Conservation (phyloP, 2,888 invertebrate genomes). For the Drosophila subquinaria region DNA sequence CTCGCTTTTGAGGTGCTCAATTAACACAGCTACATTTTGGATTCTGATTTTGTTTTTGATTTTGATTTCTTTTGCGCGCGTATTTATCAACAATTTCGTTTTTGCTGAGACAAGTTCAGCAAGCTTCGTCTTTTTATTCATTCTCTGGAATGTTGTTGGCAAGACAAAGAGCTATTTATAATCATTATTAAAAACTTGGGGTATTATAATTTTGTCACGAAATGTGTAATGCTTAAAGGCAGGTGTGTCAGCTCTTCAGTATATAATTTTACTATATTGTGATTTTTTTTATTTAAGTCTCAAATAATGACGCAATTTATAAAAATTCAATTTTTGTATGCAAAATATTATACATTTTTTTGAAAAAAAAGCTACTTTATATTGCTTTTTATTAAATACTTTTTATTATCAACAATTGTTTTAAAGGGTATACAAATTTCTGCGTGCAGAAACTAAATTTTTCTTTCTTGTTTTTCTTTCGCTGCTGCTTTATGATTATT, state of each 20-base stretch:
- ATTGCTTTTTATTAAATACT: background rate
- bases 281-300: background rate
- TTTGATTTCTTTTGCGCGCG: conserved; percentile 37
- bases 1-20: conserved; percentile 63
- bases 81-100: conserved; percentile 61
- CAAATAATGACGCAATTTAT: background rate
- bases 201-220: conserved; percentile 9
- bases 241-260: background rate
- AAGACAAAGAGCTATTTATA: conserved; percentile 49
- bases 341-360: no score
- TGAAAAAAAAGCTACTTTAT: background rate
- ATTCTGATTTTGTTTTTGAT: conserved; percentile 18
- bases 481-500: conserved; percentile 40
- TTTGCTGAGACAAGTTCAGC: conserved; percentile 68
- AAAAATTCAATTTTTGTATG: background rate
- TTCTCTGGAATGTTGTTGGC: conserved; percentile 62
- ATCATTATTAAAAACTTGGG: background rate
- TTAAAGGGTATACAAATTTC: background rate
- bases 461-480: background rate
- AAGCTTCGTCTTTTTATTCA: conserved; percentile 51
- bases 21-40: conserved; percentile 60
- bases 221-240: background rate
- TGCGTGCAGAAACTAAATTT: background rate
- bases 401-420: background rate
- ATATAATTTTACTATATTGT: no score